Evolutionary conservation across 2,113 vertebrate genomes (phyloP), one percentile per base, ranked within the genome.

Genomic region (Halichoeres trimaculatus): DNA sequence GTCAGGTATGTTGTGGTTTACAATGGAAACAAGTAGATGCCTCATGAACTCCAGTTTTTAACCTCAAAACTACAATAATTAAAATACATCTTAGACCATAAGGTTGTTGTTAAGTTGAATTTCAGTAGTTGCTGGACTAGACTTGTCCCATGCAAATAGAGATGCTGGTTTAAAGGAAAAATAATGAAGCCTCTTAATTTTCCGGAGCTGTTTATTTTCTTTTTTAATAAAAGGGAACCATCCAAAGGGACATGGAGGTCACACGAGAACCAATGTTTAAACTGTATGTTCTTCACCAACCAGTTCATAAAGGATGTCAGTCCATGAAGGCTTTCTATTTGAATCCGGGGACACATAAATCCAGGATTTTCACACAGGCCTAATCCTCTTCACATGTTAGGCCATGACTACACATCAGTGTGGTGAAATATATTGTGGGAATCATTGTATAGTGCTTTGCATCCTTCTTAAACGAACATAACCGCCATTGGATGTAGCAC

Each of bases 371-470:
- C 30, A 73, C 56, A 55, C 6, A 35, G 17, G 34, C 34, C 19
- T 26, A 69, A 70, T 74, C 41, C 17, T 22, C 34, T 14, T 55
- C n/a, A 30, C 22, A 54, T 73, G 12, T 61, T 56, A 2, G 38
- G 22, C 19, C 26, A 19, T 24, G 16, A 10, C 20, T 41, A 5
- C 30, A 26, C 26, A 68, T 60, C 26, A 58, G 1, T 26, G 47
- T 24, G 35, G 14, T 45, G 38, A 72, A 60, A 56, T 26, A 9
- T 3, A 43, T 61, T 81, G 67, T 81, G 76, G 76, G 79, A 85
- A 71, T 78, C 20, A 50, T 73, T 53, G 60, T 57, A 65, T 74
- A 10, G 12, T n/a, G 53, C 58, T 78, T 38, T 80, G 45, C 75
- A 81, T 74, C 43, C 56, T 78, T 70, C 41, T 55, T 62, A 66